phyloP scores from a whole-genome alignment of 2,113 vertebrate species.

The Elaphurus davidianus region DNA sequence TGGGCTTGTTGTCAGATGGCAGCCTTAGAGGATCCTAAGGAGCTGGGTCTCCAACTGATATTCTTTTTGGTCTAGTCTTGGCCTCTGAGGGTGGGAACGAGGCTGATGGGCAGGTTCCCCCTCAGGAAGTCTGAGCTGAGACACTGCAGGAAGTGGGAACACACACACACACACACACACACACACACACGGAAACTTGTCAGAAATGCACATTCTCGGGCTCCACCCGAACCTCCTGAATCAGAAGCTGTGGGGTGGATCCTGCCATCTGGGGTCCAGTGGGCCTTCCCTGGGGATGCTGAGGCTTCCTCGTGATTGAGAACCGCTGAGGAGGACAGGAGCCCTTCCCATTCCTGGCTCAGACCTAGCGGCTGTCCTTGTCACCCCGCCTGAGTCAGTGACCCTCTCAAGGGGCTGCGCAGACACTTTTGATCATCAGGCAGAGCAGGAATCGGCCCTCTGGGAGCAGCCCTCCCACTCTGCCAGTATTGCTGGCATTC shows the following conservation, averaged over 20 bases:
- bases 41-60: not conserved
- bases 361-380: not conserved
- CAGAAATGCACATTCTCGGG: not conserved
- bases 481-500: not conserved
- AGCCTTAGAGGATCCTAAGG: not conserved
- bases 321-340: not conserved
- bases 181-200: not conserved
- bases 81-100: not conserved
- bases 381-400: not conserved
- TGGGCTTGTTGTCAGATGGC: not conserved
- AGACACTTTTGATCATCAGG: not conserved
- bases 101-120: too few species aligned
- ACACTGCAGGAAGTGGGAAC: not conserved
- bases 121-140: not conserved
- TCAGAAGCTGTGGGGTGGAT: not conserved
- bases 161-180: too few species aligned
- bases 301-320: not conserved
- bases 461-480: not conserved
- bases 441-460: not conserved
- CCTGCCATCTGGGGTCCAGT: rapidly evolving
- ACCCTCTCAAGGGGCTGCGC: not conserved
- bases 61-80: not conserved
- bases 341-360: not conserved
- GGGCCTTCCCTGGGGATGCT: not conserved
- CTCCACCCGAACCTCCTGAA: not conserved